Evolutionary conservation across 2,888 invertebrate genomes (phyloP).

Genomic region (Cynaeus angustus): DNA sequence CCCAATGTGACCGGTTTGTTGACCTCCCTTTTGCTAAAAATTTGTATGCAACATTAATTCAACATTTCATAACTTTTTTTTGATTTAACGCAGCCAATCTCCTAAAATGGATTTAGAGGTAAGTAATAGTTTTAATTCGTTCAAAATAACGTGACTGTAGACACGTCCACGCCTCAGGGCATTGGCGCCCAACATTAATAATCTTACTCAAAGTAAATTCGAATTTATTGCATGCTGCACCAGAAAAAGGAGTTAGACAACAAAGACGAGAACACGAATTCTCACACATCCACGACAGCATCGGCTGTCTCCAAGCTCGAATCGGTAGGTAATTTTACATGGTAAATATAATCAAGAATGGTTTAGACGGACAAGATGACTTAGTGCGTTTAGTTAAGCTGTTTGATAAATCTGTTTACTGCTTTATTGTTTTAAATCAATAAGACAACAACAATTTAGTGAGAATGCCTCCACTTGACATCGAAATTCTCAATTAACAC

Average conservation of each 20-base stretch:
- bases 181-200: not conserved
- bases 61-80: slow-evolving; percentile 6
- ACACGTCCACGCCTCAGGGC: not conserved
- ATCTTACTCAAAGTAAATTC: slow-evolving; percentile 15
- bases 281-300: slow-evolving; percentile 54
- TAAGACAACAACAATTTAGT: not conserved
- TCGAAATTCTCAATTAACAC: not conserved
- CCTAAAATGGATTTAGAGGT: slow-evolving; percentile 59
- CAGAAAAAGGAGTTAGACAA: slow-evolving; percentile 58
- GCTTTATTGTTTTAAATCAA: slow-evolving; percentile 9
- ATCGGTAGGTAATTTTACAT: slow-evolving; percentile 54
- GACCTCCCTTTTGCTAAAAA: slow-evolving; percentile 4
- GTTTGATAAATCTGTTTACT: slow-evolving; percentile 44
- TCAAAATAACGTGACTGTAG: slow-evolving; percentile 3
- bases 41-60: slow-evolving; percentile 3
- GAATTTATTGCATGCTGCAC: slow-evolving; percentile 32
- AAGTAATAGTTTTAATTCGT: slow-evolving; percentile 45
- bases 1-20: not conserved
- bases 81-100: slow-evolving; percentile 38
- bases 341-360: too few relatives aligned
- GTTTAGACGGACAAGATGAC: not conserved
- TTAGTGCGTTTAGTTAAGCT: not conserved
- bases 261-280: slow-evolving; percentile 57
- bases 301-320: slow-evolving; percentile 53
- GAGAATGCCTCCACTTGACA: slow-evolving; percentile 22